Evolutionary conservation across 1,140 invertebrate species (phyloP).

Genomic region (Glossosoma conforme): DNA sequence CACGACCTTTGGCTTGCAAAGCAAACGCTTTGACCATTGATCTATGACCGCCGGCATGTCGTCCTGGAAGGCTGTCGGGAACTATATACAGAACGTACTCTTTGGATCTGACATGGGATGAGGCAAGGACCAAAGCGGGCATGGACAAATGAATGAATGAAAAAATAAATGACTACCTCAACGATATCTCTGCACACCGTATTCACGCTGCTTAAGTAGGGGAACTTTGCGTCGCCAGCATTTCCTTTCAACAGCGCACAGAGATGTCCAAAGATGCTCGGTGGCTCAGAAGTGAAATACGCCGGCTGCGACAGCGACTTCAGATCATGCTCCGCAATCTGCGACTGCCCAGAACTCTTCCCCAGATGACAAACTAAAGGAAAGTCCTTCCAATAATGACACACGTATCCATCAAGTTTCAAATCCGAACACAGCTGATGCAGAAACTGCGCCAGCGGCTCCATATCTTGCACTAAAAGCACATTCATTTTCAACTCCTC

Average conservation of each 20-base stretch:
- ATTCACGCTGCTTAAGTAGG: slow-evolving; percentile 67
- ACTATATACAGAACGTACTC: too few relatives aligned
- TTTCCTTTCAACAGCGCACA: slow-evolving; percentile 56
- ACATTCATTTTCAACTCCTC: slow-evolving; percentile 86
- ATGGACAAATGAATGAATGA: too few relatives aligned
- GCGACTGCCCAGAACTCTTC: slow-evolving; percentile 41
- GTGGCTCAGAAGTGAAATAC: slow-evolving; percentile 59
- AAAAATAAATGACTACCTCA: slow-evolving; percentile 50
- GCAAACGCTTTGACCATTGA: too few relatives aligned
- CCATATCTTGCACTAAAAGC: slow-evolving; percentile 62
- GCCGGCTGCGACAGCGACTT: slow-evolving; percentile 58
- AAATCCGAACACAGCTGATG: slow-evolving; percentile 77
- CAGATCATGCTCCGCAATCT: slow-evolving; percentile 50
- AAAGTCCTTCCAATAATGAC: slow-evolving; percentile 85
- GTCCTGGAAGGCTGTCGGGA: too few relatives aligned
- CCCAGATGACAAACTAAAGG: slow-evolving; percentile 55
- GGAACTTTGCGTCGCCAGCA: slow-evolving; percentile 54
- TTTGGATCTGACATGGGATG: too few relatives aligned
- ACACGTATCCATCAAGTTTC: slow-evolving; percentile 62
- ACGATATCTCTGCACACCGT: slow-evolving; percentile 66
- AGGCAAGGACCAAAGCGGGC: too few relatives aligned
- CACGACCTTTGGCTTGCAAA: too few relatives aligned
- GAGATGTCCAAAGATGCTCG: slow-evolving; percentile 66
- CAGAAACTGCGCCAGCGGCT: slow-evolving; percentile 66
- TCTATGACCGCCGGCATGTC: too few relatives aligned